Percentiles rank a stretch among this genome's conserved stretches.
phyloP scores from a whole-genome alignment of 30 jellyfish, hydroid and myxozoan species.

The Hydractinia symbiolongicarpus region DNA sequence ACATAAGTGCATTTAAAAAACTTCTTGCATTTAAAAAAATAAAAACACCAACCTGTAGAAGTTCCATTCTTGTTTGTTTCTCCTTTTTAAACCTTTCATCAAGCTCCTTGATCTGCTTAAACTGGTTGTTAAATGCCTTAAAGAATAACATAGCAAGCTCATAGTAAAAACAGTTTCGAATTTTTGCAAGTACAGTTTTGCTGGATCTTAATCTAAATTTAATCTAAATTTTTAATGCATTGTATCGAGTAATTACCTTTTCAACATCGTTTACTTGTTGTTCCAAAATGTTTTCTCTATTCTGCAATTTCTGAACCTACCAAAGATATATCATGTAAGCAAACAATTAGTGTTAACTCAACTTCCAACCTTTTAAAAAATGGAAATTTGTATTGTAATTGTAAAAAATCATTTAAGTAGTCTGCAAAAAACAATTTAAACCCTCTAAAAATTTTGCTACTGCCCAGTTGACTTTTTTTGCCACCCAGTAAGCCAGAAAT shows the following conservation, averaged over 20 bases:
- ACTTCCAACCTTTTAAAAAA: too few species aligned
- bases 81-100: constrained; percentile 16
- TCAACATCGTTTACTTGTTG: background rate
- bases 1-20: background rate
- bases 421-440: too few species aligned
- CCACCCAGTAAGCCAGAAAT: too few species aligned
- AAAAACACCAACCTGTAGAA: background rate
- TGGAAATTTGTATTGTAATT: too few species aligned
- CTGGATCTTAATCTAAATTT: background rate
- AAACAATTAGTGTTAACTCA: too few species aligned
- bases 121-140: constrained; percentile 18
- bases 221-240: background rate
- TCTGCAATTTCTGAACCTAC: background rate
- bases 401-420: too few species aligned
- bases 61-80: background rate
- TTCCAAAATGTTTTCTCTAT: background rate
- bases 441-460: too few species aligned
- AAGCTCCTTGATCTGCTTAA: constrained; percentile 10
- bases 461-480: too few species aligned
- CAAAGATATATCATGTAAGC: background rate
- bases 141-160: background rate
- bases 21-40: background rate
- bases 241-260: background rate
- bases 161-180: too few species aligned
- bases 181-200: background rate